These are phyloP conservation scores for Aplysina aerophoba DNA, from an alignment of 37 sponge, comb jelly and placozoan genomes.

Conservation along the genomic window DNA sequence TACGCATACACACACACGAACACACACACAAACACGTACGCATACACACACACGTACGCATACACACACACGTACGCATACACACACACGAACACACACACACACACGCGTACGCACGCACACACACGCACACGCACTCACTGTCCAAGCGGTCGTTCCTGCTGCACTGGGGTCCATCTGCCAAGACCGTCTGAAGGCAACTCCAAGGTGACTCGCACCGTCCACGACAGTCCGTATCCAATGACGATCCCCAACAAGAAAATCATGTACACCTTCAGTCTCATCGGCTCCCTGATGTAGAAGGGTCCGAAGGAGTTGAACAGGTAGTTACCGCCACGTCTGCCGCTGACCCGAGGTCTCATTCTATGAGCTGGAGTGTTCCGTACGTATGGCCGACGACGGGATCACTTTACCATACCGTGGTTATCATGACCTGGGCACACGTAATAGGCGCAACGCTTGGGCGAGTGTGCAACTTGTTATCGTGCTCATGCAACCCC, in stretches of 20 bases:
- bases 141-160: background rate
- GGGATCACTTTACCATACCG: no score
- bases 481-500: no score
- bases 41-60: constrained; percentile 34
- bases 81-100: no score
- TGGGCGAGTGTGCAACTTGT: no score
- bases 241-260: constrained; percentile 20
- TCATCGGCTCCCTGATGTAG: no score
- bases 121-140: constrained; percentile 6
- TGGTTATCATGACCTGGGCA: no score
- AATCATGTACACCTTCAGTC: background rate
- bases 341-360: no score
- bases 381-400: no score
- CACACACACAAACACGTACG: background rate
- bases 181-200: background rate
- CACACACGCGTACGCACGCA: background rate
- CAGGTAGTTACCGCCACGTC: no score
- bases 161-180: background rate
- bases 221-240: constrained; percentile 12
- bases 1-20: background rate
- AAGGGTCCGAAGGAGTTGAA: no score
- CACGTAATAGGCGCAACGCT: no score
- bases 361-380: no score
- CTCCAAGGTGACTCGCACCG: constrained; percentile 6
- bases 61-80: constrained; percentile 26